Conservation (phyloP, 2,797 vertebrate genomes). For the Muraenolepis orangiensis region DNA sequence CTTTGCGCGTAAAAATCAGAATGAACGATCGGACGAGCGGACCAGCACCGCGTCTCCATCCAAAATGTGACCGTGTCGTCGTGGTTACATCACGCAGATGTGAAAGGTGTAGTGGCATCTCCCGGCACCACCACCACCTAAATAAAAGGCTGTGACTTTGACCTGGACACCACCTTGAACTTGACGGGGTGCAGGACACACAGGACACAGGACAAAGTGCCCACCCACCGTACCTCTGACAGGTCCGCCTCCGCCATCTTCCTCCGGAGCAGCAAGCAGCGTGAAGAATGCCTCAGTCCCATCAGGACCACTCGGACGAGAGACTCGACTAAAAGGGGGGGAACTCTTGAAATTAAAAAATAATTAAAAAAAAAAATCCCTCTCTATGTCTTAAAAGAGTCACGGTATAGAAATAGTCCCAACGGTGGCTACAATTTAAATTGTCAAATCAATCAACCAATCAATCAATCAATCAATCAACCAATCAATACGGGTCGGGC, state of each 20-base stretch:
- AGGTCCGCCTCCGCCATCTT: constrained; percentile 97
- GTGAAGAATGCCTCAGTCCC: constrained; percentile 98
- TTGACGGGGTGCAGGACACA: constrained; percentile 37
- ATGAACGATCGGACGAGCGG: neutral
- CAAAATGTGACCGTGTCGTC: neutral
- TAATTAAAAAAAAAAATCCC: neutral
- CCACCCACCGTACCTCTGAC: constrained; percentile 95
- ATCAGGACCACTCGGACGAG: constrained; percentile 81
- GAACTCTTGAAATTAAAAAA: neutral
- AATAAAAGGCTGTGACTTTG: neutral
- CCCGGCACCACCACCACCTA: neutral
- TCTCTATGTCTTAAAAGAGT: neutral
- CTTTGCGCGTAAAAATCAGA: neutral
- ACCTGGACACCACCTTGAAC: no score
- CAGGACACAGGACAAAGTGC: no score
- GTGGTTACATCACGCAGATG: no score
- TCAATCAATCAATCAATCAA: neutral
- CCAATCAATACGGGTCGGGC: neutral
- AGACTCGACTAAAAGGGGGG: constrained; percentile 44
- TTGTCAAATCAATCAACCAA: neutral
- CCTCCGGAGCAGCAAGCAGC: constrained; percentile 96
- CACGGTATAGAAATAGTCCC: no score
- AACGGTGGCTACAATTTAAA: no score
- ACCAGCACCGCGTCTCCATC: neutral
- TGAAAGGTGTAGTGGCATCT: no score